phyloP scores from a whole-genome alignment of 2,888 invertebrate genomes.

The Athalia rosae region DNA sequence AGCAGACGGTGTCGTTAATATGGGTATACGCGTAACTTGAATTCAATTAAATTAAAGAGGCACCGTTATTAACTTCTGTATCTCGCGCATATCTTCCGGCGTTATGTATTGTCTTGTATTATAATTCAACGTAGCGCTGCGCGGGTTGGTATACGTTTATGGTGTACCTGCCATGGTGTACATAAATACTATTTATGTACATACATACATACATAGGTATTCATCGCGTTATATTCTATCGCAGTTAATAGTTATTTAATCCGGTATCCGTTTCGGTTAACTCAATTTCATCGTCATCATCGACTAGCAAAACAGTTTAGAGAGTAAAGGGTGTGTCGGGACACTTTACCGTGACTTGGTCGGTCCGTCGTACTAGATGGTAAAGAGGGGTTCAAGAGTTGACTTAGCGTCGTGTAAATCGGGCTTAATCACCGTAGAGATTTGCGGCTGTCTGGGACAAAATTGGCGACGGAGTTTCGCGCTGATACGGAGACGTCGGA shows the following conservation, averaged over 20 bases:
- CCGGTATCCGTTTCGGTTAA: slow-evolving; percentile 70
- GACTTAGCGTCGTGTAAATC: slow-evolving; percentile 63
- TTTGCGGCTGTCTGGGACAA: slow-evolving; percentile 59
- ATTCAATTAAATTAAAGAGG: slow-evolving; percentile 34
- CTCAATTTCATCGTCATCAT: slow-evolving; percentile 69
- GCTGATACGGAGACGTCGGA: slow-evolving; percentile 12
- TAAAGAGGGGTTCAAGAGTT: slow-evolving; percentile 55
- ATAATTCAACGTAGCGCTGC: slow-evolving; percentile 11
- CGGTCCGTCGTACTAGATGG: slow-evolving; percentile 21
- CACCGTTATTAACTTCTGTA: slow-evolving; percentile 35
- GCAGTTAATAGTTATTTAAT: slow-evolving; percentile 67
- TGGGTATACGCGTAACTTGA: not conserved
- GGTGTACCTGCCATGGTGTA: not conserved
- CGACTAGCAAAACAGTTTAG: slow-evolving; percentile 64
- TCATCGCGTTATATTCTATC: slow-evolving; percentile 19
- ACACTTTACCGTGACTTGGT: slow-evolving; percentile 24
- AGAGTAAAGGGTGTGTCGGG: slow-evolving; percentile 4
- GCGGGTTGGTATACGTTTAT: not conserved
- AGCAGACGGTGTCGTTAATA: slow-evolving; percentile 15
- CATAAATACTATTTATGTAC: not conserved
- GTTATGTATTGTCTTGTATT: slow-evolving; percentile 19
- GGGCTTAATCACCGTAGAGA: slow-evolving; percentile 62
- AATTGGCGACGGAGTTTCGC: slow-evolving; percentile 56
- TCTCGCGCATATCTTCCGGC: slow-evolving; percentile 16
- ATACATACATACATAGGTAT: slow-evolving; percentile 13